These are phyloP conservation scores for Redunca redunca DNA, from an alignment of 2,113 vertebrate genomes.

Conservation along the genomic window DNA sequence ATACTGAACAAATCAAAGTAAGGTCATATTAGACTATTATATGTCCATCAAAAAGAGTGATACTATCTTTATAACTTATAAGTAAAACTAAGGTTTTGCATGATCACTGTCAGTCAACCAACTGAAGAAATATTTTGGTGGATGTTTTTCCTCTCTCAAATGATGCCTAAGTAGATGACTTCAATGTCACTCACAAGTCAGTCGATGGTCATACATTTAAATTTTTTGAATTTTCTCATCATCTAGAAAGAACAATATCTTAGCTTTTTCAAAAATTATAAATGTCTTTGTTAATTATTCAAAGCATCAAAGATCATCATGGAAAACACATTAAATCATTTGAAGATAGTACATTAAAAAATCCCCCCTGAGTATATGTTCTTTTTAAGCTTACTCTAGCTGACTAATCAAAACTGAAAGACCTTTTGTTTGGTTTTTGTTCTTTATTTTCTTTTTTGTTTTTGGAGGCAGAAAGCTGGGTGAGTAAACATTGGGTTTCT, in stretches of 20 bases:
- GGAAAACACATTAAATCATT: conserved; percentile 64
- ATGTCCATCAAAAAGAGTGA: background rate
- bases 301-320: conserved; percentile 74
- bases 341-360: conserved; percentile 53
- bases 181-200: conserved; percentile 42
- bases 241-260: conserved; percentile 31
- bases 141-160: background rate
- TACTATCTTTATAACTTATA: background rate
- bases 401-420: conserved; percentile 51
- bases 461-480: conserved; percentile 20
- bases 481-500: conserved; percentile 16
- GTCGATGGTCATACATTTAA: conserved; percentile 49
- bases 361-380: conserved; percentile 32
- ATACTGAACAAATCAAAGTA: background rate
- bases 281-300: conserved; percentile 67
- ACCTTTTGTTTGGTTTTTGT: background rate
- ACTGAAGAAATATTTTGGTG: background rate
- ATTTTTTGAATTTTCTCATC: conserved; percentile 62
- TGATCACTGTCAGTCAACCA: background rate
- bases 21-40: background rate
- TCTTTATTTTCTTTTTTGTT: background rate
- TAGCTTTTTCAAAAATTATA: conserved; percentile 66
- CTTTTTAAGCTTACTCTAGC: conserved; percentile 42
- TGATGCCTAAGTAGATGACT: background rate
- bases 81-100: background rate